A percentile compares a stretch with the other conserved stretches of the same genome.
phyloP scores from a whole-genome alignment of 2,113 vertebrate species.

The Ptilonorhynchus violaceus region DNA sequence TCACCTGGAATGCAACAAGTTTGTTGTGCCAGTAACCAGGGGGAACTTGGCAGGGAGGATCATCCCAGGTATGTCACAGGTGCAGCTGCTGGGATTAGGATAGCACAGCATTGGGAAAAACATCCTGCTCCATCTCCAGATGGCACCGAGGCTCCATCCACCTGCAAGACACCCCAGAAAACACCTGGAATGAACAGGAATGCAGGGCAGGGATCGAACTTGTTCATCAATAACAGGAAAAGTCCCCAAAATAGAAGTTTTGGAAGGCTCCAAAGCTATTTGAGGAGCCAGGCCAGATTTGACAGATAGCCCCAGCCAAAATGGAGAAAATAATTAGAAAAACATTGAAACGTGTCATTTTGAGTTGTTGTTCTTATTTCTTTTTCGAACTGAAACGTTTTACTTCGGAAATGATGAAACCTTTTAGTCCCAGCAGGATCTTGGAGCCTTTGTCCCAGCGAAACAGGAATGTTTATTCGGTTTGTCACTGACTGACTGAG shows the following conservation, averaged over 20 bases:
- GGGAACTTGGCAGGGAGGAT: background rate
- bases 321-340: constrained; percentile 54
- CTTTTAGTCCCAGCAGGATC: constrained; percentile 35
- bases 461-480: background rate
- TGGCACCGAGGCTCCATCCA: background rate
- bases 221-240: background rate
- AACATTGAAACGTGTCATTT: constrained; percentile 39
- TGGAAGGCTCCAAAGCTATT: background rate
- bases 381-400: background rate
- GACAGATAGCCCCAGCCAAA: constrained; percentile 14
- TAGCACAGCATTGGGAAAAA: rapidly evolving
- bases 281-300: constrained; percentile 13
- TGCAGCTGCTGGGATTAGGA: background rate
- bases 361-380: background rate
- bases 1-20: background rate
- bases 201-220: background rate
- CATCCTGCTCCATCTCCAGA: background rate
- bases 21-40: rapidly evolving
- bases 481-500: constrained; percentile 7
- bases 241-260: background rate
- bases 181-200: background rate
- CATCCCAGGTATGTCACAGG: background rate
- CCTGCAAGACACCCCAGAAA: background rate
- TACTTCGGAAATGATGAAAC: constrained; percentile 36
- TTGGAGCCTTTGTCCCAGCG: constrained; percentile 7